Evolutionary conservation across 2,888 invertebrate genomes (phyloP), one percentile per base, ranked within the genome.

Genomic region (Erynnis tages): DNA sequence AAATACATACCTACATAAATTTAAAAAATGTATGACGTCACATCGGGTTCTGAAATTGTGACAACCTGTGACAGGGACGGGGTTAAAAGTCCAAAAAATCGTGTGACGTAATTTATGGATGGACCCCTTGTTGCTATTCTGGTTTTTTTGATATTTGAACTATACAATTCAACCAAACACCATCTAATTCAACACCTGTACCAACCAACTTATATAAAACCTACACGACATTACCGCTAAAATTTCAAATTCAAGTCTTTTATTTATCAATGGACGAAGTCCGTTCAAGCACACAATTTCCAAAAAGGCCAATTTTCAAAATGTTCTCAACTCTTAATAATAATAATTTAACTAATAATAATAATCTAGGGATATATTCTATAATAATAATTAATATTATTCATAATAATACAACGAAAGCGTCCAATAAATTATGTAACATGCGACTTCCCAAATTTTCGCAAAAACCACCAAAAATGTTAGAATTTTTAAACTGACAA

Each of bases 211-310:
- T 43, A 35, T 43, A 43, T 43, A 14, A 50, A 50, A 50, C 43
- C 29, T 50, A 50, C 50, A 8, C 19, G 34, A 16, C 27, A 50
- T 27, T 35, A 49, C 35, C 43, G 35, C 76, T 77, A 73, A 73
- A 81, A 77, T 84, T 86, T 82, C 73, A 76, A 76, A 72, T 69
- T 82, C 66, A 87, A 87, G 87, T 87, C 88, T 87, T 88, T 87
- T 86, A 76, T 67, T 71, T 76, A 66, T 63, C 63, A 63, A 66
- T 75, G 87, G 88, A 87, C 87, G 79, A 62, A 65, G 87, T 85
- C 85, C 88, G 54, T 61, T 61, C 78, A 82, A 87, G 86, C 88
- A 87, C 88, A 73, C 84, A 56, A 70, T 73, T 77, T 76, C 71
- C 60, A 58, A 78, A 87, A 85, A 17, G 87, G 85, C 86, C 84